Evolutionary conservation across 2,797 vertebrate species (phyloP).

Genomic region (Hydrophis major): DNA sequence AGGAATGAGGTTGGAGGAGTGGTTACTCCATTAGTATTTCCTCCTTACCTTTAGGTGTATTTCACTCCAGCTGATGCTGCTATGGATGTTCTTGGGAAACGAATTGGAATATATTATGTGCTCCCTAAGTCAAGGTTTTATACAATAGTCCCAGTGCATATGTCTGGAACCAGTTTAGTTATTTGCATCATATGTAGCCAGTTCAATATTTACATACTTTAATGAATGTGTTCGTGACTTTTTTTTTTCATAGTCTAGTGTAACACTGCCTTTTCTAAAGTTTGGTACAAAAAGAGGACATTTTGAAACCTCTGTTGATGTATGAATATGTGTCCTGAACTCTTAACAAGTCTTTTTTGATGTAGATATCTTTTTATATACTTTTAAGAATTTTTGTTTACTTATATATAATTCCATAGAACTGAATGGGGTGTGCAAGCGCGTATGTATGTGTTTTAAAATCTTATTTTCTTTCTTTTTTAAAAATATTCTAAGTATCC

Average conservation of each 20-base stretch:
- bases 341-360: conserved; percentile 61
- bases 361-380: conserved; percentile 58
- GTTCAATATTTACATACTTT: conserved; percentile 68
- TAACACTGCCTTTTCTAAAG: conserved; percentile 56
- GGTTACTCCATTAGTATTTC: neutral
- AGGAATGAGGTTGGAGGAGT: neutral
- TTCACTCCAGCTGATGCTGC: neutral
- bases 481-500: conserved; percentile 52
- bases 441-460: conserved; percentile 52
- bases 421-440: conserved; percentile 47
- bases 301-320: conserved; percentile 41
- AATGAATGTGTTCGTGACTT: conserved; percentile 40
- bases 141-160: conserved; percentile 34
- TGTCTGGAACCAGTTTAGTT: conserved; percentile 29
- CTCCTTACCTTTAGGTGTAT: neutral
- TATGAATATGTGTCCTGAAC: conserved; percentile 27
- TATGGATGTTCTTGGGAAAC: conserved; percentile 11
- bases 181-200: conserved; percentile 52
- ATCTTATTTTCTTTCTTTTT: conserved; percentile 52
- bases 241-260: conserved; percentile 51
- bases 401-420: conserved; percentile 59
- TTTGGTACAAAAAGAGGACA: conserved; percentile 21
- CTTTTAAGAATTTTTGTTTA: conserved; percentile 58
- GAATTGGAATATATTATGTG: conserved; percentile 39
- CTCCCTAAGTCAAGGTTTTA: conserved; percentile 22